Conservation (phyloP, 2,888 invertebrate species). For the Tryphoninae sp. region DNA sequence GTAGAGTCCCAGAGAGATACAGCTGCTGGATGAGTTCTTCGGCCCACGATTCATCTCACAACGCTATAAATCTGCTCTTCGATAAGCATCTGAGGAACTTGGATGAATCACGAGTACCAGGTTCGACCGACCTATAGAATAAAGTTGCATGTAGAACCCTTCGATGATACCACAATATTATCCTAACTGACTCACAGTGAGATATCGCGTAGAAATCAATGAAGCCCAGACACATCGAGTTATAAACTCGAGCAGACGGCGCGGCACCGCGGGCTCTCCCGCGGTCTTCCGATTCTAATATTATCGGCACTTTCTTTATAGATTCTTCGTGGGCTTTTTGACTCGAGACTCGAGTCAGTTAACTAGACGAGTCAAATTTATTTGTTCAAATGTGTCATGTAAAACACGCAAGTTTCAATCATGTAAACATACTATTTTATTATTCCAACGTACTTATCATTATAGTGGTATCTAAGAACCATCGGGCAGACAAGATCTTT, state of each 20-base stretch:
- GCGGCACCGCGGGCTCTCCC: conserved; percentile 47
- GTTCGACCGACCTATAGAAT: conserved; percentile 3
- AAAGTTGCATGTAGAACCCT: conserved; percentile 3
- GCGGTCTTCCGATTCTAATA: conserved; percentile 52
- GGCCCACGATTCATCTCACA: conserved; percentile 36
- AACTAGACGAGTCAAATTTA: too few species aligned
- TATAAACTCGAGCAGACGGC: conserved; percentile 35
- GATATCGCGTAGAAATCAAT: conserved; percentile 30
- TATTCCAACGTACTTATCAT: too few species aligned
- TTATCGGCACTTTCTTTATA: conserved; percentile 21
- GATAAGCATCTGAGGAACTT: conserved; percentile 26
- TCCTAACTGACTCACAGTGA: conserved; percentile 15
- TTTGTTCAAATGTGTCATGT: too few species aligned
- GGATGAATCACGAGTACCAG: conserved; percentile 39
- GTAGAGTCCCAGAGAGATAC: background rate
- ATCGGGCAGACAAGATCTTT: too few species aligned
- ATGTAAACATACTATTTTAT: too few species aligned
- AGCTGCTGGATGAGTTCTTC: conserved; percentile 35
- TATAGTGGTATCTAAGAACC: too few species aligned
- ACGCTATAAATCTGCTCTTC: conserved; percentile 49
- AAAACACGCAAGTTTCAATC: too few species aligned
- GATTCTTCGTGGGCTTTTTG: background rate
- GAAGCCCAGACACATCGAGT: conserved; percentile 39
- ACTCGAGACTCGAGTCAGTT: background rate
- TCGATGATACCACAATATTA: conserved; percentile 36